Evolutionary conservation across 2,888 invertebrate genomes (phyloP).

Genomic region (Byasa hedistus): DNA sequence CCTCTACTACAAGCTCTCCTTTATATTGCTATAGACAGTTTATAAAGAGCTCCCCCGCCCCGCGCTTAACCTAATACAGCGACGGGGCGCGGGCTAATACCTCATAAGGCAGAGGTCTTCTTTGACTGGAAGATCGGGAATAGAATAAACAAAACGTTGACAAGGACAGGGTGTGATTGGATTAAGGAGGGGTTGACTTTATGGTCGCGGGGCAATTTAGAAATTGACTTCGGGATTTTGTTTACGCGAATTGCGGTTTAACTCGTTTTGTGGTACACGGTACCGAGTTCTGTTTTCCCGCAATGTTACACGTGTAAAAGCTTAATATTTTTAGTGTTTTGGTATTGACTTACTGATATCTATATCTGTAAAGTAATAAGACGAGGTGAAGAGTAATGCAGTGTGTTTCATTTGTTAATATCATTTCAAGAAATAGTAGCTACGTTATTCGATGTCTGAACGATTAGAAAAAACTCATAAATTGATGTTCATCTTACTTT

Average conservation of each 20-base stretch:
- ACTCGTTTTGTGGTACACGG: constrained; percentile 56
- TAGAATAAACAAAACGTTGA: constrained; percentile 77
- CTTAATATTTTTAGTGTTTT: constrained; percentile 50
- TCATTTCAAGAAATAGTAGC: too few species aligned
- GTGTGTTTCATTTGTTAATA: too few species aligned
- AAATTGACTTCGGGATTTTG: constrained; percentile 77
- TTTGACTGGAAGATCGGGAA: constrained; percentile 51
- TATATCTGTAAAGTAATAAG: too few species aligned
- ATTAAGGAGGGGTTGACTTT: constrained; percentile 78
- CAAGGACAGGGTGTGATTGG: constrained; percentile 76
- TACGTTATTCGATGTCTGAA: too few species aligned
- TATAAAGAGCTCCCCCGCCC: constrained; percentile 42
- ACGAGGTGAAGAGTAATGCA: too few species aligned
- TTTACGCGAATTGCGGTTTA: constrained; percentile 61
- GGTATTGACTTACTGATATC: constrained; percentile 16
- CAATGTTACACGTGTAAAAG: constrained; percentile 45
- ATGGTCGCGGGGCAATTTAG: constrained; percentile 74
- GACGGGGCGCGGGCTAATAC: constrained; percentile 17
- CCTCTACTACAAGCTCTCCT: constrained; percentile 35
- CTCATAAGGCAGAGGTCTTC: constrained; percentile 44
- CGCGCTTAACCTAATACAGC: neutral
- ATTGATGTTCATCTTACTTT: too few species aligned
- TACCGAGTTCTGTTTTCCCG: constrained; percentile 64
- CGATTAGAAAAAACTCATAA: too few species aligned
- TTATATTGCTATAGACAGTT: constrained; percentile 42